These are phyloP conservation scores for Sciaenops ocellatus DNA, from an alignment of 2,797 vertebrate genomes.

Conservation along the genomic window DNA sequence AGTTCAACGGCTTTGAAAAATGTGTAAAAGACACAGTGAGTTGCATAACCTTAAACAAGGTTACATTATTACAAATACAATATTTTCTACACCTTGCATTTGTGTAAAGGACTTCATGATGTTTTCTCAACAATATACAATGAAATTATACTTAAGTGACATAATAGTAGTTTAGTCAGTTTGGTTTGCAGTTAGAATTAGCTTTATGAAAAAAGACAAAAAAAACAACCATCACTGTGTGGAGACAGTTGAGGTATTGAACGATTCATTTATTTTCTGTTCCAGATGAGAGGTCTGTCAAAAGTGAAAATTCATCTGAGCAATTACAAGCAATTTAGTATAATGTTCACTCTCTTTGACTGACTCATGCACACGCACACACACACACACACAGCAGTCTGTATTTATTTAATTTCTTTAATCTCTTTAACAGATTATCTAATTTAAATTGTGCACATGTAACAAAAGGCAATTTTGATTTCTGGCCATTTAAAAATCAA, in stretches of 20 bases:
- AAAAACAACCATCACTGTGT: neutral
- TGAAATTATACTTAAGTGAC: neutral
- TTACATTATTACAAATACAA: neutral
- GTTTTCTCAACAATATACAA: neutral
- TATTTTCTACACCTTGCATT: neutral
- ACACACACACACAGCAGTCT: neutral
- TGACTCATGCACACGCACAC: neutral
- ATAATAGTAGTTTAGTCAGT: neutral
- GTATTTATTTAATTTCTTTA: neutral
- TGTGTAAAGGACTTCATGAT: neutral
- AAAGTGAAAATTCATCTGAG: constrained; percentile 18
- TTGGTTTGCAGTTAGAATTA: neutral
- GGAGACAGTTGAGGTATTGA: constrained; percentile 15
- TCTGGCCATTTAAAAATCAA: neutral
- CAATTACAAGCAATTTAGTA: constrained; percentile 13
- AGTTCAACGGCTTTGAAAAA: neutral
- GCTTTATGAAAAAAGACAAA: neutral
- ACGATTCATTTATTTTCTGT: constrained; percentile 27
- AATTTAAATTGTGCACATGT: neutral
- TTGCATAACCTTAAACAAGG: neutral
- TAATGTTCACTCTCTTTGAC: constrained; percentile 11
- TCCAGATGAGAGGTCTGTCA: constrained; percentile 12
- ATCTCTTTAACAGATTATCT: neutral
- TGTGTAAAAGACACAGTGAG: neutral
- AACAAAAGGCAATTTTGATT: constrained; percentile 5